Base-by-base conservation (phyloP, 2,888 invertebrate genomes). In the Cerastis leucographa region DNA sequence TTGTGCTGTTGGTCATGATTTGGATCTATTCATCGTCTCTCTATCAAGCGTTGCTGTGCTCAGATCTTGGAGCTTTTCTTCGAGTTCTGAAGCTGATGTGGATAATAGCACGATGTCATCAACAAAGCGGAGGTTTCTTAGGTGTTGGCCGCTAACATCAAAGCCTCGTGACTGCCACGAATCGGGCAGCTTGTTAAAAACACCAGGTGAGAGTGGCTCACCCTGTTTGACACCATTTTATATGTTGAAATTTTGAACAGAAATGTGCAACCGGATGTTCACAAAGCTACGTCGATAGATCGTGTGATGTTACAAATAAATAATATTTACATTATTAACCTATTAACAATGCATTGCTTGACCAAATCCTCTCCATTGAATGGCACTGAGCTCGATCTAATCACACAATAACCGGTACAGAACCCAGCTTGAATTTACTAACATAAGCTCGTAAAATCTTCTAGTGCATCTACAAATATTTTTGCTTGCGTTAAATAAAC, bases 401-500 rank as follows among this genome's bases (percentile, higher is more conserved):
- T 49, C 29, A 22, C n/a, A 51, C 25, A 25, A 6, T 35, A 40
- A 49, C 12, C 6, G 22, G 62, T 42, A 62, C 35, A 65, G 8
- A 67, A 14, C 42, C 7, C 44, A 59, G 44, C 35, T 46, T 80
- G 51, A 40, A 68, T 75, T n/a, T 82, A 70, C 25, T 40, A 61
- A 61, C 29, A 64, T n/a, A 56, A 72, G n/a, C 49, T 22, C 42
- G 42, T 70, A 66, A 61, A 66, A 69, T 82, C 54, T 54, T 61
- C 35, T 61, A 54, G 54, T 67, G 54, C 70, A 76, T 42, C 40
- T n/a, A 61, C 25, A 25, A 69, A 64, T 54, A 14, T 66, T 74
- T 64, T 51, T 66, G 49, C 14, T 61, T 64, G n/a, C 77, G 35
- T 56, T 68, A 70, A 66, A 71, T 76, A 81, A 76, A 76, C 54